Base-by-base conservation (phyloP, 2,113 vertebrate species). In the Bujurquina vittata region DNA sequence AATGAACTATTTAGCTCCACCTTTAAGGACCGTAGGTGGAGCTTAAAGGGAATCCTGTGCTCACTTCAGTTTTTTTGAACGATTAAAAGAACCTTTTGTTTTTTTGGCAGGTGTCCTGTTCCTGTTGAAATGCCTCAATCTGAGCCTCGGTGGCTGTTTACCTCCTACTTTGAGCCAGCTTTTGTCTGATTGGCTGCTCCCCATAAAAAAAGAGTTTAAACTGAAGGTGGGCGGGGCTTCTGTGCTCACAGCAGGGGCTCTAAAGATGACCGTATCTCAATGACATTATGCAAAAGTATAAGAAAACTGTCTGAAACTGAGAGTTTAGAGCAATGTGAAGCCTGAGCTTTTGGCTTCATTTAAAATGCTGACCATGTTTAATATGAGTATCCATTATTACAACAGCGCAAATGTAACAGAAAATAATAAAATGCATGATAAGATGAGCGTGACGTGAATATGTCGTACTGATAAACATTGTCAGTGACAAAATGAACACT, bases 151-250 rank as follows among this genome's bases (percentile, higher is more conserved):
- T 15, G 15, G 46, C 15, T 49, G 14, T 49, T 18, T 52, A 7
- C 49, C 49, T 7, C 49, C 6, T 10, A 9, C 23, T 23, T 49
- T 20, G 10, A 67, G 43, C 15, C 26, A 10, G 5, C 4, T 69
- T 49, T 0, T 40, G 7, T 69, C 23, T 1, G 43, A 69, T 52
- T 49, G 43, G 65, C 65, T 20, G 37, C 5, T 11, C 23, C 43
- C 49, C 26, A 1, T 1, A 69, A 26, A 67, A 37, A 67, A 46
- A 69, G 29, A 23, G 17, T 29, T 49, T 29, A 69, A 69, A 31
- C 23, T 0, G 0, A 49, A 20, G 0, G 17, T 72, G 65, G 43
- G 26, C 31, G 65, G 46, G 26, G 26, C 65, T 12, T 52, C 7
- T 7, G 65, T 18, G 49, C 49, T 52, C 17, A 52, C 17, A 52